These are phyloP conservation scores for Mohoua ochrocephala DNA, from an alignment of 2,113 vertebrate species.

Conservation along the genomic window DNA sequence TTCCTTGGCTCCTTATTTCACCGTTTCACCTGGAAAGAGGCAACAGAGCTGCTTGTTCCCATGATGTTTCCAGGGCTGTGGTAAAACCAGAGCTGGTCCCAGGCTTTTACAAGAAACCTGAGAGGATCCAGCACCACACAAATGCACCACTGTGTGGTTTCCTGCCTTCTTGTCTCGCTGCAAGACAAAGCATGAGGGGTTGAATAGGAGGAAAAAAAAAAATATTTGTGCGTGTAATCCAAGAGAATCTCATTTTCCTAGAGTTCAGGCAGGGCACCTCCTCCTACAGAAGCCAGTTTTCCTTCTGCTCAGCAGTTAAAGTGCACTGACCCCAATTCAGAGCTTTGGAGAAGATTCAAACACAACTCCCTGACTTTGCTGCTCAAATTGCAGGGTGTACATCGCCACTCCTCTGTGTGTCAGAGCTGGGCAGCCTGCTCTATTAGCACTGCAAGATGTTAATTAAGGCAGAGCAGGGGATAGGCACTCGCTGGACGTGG, in stretches of 20 bases:
- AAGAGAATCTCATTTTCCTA: not conserved
- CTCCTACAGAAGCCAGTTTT: not conserved
- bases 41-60: not conserved
- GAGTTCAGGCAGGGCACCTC: not conserved
- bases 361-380: not conserved
- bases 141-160: not conserved
- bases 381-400: not conserved
- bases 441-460: not conserved
- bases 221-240: not conserved
- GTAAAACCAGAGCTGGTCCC: not conserved
- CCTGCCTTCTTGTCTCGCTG: not conserved
- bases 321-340: not conserved
- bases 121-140: not conserved
- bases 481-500: not conserved
- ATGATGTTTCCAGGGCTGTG: not conserved
- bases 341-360: not conserved
- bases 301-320: not conserved
- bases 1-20: not conserved
- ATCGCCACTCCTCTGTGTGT: not conserved
- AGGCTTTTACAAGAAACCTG: not conserved
- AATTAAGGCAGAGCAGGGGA: not conserved
- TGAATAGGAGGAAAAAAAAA: not conserved
- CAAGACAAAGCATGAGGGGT: not conserved
- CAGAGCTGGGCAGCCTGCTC: not conserved
- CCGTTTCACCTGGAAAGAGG: not conserved